Evolutionary conservation across 2,797 vertebrate genomes (phyloP).

Genomic region (Anabas testudineus): DNA sequence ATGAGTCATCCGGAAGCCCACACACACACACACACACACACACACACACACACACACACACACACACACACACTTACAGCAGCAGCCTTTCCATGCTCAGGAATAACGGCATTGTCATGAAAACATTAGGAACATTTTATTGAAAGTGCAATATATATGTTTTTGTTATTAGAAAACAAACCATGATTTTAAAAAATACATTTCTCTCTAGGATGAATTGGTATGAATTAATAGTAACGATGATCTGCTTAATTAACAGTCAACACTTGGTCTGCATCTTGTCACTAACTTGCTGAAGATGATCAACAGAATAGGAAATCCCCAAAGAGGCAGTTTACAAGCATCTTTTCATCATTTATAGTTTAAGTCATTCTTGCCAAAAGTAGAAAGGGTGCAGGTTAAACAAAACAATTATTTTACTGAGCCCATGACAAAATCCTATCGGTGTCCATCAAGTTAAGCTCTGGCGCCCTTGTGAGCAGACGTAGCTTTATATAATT

Average conservation of each 20-base stretch:
- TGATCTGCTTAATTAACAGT: conserved; percentile 4
- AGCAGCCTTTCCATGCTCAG: conserved; percentile 62
- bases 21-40: conserved; percentile 78
- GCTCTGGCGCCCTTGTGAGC: conserved; percentile 41
- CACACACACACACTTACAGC: conserved; percentile 73
- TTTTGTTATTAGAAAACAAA: too few relatives aligned
- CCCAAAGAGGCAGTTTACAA: conserved; percentile 2
- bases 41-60: conserved; percentile 81
- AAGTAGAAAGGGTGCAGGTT: background rate
- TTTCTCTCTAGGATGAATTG: conserved; percentile 5
- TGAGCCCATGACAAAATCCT: conserved; percentile 19
- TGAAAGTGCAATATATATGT: conserved; percentile 7
- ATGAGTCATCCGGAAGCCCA: conserved; percentile 80
- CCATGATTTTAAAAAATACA: background rate
- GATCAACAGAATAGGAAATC: conserved; percentile 12
- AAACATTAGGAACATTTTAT: conserved; percentile 38
- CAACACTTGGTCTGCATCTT: background rate
- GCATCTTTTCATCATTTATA: conserved; percentile 12
- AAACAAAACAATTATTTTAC: background rate
- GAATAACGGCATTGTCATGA: conserved; percentile 64
- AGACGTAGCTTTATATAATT: conserved; percentile 69
- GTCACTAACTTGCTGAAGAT: conserved; percentile 10
- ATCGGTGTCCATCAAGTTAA: conserved; percentile 41
- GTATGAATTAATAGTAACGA: background rate
- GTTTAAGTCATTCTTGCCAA: background rate